Conservation (phyloP, 2,888 invertebrate genomes). For the Eilema caniola region DNA sequence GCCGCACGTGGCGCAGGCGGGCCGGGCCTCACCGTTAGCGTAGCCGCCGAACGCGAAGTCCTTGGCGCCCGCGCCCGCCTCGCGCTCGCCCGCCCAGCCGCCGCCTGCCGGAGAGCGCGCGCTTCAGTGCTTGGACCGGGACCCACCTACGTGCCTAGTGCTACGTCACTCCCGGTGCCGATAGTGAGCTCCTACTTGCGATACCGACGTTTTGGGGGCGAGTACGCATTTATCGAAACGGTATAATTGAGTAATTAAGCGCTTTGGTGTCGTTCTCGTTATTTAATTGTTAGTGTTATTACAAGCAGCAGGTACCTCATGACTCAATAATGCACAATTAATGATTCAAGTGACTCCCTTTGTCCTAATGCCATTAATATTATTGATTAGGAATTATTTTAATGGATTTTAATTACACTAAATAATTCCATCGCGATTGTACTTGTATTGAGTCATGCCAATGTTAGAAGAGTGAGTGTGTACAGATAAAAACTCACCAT, state of each 20-base stretch:
- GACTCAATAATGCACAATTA: constrained; percentile 80
- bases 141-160: constrained; percentile 45
- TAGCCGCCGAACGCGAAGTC: constrained; percentile 53
- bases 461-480: constrained; percentile 56
- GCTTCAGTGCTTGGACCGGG: constrained; percentile 66
- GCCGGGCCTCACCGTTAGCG: constrained; percentile 82
- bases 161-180: constrained; percentile 53
- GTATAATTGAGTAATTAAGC: constrained; percentile 62
- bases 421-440: constrained; percentile 48
- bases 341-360: constrained; percentile 65
- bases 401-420: constrained; percentile 61
- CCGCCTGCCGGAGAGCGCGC: constrained; percentile 84
- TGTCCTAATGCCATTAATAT: constrained; percentile 62
- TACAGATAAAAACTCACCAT: constrained; percentile 88
- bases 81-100: constrained; percentile 69
- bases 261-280: constrained; percentile 71
- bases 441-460: constrained; percentile 67
- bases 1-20: constrained; percentile 89
- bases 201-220: constrained; percentile 48
- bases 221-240: constrained; percentile 55
- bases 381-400: constrained; percentile 61
- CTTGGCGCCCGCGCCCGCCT: constrained; percentile 41
- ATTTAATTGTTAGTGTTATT: constrained; percentile 79
- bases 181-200: constrained; percentile 35
- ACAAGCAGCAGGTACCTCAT: constrained; percentile 66